These are phyloP conservation scores for Piezodorus guildinii DNA, from an alignment of 1,140 invertebrate species.

Conservation along the genomic window DNA sequence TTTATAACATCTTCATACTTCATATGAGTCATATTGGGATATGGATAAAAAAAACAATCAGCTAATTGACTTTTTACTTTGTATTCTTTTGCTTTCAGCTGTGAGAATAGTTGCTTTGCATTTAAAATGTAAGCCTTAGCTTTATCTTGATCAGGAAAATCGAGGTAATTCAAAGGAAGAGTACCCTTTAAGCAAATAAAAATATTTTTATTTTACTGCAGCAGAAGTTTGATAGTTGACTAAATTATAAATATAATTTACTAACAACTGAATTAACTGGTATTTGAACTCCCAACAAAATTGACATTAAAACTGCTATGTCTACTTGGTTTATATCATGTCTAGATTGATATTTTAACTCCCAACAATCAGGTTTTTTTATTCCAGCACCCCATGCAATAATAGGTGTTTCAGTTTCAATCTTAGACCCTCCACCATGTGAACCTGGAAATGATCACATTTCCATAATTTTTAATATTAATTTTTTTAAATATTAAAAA, in stretches of 20 bases:
- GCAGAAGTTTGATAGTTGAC: not conserved
- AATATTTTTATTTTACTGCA: not conserved
- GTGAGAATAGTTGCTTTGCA: constrained; percentile 53
- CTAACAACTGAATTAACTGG: constrained; percentile 82
- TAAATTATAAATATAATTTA: constrained; percentile 23
- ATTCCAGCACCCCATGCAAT: constrained; percentile 90
- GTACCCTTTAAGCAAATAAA: constrained; percentile 45
- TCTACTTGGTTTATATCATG: constrained; percentile 76
- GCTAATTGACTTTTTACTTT: too few relatives aligned
- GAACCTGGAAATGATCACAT: constrained; percentile 42
- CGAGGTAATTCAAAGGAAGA: constrained; percentile 48
- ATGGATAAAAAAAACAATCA: too few relatives aligned
- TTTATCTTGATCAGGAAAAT: constrained; percentile 42
- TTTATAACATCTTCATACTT: too few relatives aligned
- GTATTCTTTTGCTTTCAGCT: not conserved
- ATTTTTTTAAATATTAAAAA: too few relatives aligned
- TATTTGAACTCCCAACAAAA: constrained; percentile 70
- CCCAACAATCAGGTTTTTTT: constrained; percentile 25
- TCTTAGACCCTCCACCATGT: constrained; percentile 78
- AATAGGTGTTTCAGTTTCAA: constrained; percentile 91
- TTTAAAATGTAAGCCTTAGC: constrained; percentile 54
- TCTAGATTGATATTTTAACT: constrained; percentile 32
- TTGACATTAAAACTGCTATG: constrained; percentile 76
- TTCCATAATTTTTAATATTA: too few relatives aligned
- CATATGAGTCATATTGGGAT: too few relatives aligned